Evolutionary conservation across 2,888 invertebrate genomes (phyloP), one percentile per base, ranked within the genome.

Genomic region (Campoplex nolae): DNA sequence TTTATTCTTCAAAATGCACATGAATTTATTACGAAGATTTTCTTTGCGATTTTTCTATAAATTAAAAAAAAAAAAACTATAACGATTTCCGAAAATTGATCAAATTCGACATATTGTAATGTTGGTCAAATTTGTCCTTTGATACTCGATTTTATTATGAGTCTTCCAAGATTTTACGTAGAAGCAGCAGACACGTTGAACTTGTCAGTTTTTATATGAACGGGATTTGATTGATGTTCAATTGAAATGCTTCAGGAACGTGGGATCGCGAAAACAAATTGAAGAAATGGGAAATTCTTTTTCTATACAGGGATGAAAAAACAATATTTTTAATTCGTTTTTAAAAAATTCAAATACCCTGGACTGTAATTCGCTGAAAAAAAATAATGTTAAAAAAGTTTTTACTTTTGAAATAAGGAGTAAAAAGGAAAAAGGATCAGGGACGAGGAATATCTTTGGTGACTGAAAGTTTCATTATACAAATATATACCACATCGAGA

Each of bases 401-500:
- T 32, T 32, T 13, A 38, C 32, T 62, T 62, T 16, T 32, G 1
- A n/a, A 62, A 62, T 16, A 6, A 32, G 23, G 4, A 28, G 32
- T 13, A 32, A 16, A 32, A 16, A 6, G 32, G 32, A 7, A 32
- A 16, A 32, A 62, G 16, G 62, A 62, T 62, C 62, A 28, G 32
- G 32, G 32, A 62, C 62, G 32, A 38, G 38, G 38, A 62, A 56
- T 42, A 58, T 68, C 68, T 54, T 58, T 28, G 28, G 23, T 68
- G 42, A 42, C 68, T 42, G 11, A 3, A 68, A 42, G 11, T 45
- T 23, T 75, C 51, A 32, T 18, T 48, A 38, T 42, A 45, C 62
- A 42, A 11, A 28, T n/a, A 45, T 70, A 23, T 6, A 38, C 45
- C 18, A 42, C 51, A 23, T 65, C 42, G 62, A 83, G 88, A 88